These are phyloP conservation scores for Boloria euphrosyne DNA, from an alignment of 2,888 invertebrate species.

Conservation along the genomic window DNA sequence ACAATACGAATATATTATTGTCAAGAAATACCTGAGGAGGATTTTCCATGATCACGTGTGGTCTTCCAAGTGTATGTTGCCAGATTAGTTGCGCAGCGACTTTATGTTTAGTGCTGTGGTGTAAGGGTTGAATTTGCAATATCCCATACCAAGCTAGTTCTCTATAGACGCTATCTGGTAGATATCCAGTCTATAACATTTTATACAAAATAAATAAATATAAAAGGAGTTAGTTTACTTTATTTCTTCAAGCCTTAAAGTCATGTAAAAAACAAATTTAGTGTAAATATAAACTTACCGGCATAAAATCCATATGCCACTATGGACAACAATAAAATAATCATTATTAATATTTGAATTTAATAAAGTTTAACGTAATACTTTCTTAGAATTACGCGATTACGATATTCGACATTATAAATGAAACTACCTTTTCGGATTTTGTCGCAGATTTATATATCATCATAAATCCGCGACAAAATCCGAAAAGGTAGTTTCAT, in stretches of 20 bases:
- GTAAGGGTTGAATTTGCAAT: constrained; percentile 72
- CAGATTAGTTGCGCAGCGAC: constrained; percentile 75
- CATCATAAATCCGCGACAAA: too few relatives aligned
- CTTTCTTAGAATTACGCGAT: too few relatives aligned
- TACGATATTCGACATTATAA: too few relatives aligned
- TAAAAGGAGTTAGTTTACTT: not conserved
- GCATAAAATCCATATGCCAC: constrained; percentile 79
- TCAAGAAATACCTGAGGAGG: constrained; percentile 64
- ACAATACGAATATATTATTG: not conserved
- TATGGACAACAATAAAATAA: constrained; percentile 46
- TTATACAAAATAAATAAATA: constrained; percentile 2
- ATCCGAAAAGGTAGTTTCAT: too few relatives aligned
- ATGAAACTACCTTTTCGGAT: too few relatives aligned
- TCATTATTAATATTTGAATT: constrained; percentile 1
- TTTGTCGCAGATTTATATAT: too few relatives aligned
- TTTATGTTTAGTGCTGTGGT: constrained; percentile 72
- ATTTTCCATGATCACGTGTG: constrained; percentile 74
- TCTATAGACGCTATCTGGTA: constrained; percentile 74
- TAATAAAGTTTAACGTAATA: not conserved
- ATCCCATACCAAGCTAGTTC: constrained; percentile 79
- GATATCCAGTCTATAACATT: constrained; percentile 66
- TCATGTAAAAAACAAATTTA: too few relatives aligned
- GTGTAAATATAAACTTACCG: constrained; percentile 52
- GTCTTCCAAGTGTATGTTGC: constrained; percentile 75
- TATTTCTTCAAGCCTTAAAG: too few relatives aligned